Evolutionary conservation across 37 sponge, comb jelly and placozoan species (phyloP), one percentile per base, ranked within the genome.

Genomic region (Aplysina aerophoba): DNA sequence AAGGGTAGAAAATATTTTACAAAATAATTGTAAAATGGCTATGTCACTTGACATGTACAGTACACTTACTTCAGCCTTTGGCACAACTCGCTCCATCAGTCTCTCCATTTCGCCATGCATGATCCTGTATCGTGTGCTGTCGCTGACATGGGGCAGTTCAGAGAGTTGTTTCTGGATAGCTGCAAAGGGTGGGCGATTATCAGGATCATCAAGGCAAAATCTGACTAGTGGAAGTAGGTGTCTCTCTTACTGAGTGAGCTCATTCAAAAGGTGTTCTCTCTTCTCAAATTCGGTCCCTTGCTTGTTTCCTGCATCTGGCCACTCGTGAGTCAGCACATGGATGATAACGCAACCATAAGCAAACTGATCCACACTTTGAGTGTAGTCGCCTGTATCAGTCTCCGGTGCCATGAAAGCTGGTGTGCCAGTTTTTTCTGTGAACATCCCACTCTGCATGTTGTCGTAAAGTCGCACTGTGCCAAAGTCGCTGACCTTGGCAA

Each of bases 401-500:
- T 75, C 78, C 3, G 78, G 78, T 1, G 78, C 54, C 22, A 36
- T 41, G 54, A 44, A 41, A 12, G 37, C 44, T 21, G 20, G 21
- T 38, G 20, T 75, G 54, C 78, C 78, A 4, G 54, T 19, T 1
- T 1, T 1, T 16, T 17, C 25, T 17, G 54, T 75, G 14, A 53
- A 20, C 21, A 14, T 50, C 28, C 34, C 31, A 35, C 37, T 25
- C 14, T 24, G 24, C 37, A 24, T 35, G 34, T 30, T 36, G 78
- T 75, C 78, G 4, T 53, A 50, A 0, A 75, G 54, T 17, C 44
- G 54, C 1, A 24, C 44, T 6, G 54, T 41, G 11, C 78, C 78
- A 75, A 75, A 75, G 25, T 75, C 78, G 41, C 78, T 53, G 25
- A 75, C 78, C 78, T 75, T 75, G 20, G 78, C 78, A 1, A 41